Evolutionary conservation across 2,888 invertebrate species (phyloP).

Genomic region (Lathronympha strigana): DNA sequence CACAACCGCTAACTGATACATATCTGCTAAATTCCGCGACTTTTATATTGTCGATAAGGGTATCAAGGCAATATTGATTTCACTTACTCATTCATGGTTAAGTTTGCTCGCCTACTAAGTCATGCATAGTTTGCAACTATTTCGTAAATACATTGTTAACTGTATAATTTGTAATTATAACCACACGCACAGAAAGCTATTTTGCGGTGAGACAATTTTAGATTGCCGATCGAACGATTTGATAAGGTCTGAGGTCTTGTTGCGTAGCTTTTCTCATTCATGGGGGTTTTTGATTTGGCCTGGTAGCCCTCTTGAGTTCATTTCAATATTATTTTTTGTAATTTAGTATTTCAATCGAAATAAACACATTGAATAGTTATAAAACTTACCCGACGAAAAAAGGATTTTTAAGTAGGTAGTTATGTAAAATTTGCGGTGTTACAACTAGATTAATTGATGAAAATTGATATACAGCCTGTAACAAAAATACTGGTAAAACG

Average conservation of each 20-base stretch:
- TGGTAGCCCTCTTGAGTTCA: too few relatives aligned
- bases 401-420: too few relatives aligned
- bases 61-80: slow-evolving; percentile 78
- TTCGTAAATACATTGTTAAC: slow-evolving; percentile 60
- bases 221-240: not conserved
- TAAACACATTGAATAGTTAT: too few relatives aligned
- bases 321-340: too few relatives aligned
- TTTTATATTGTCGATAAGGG: slow-evolving; percentile 75
- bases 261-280: not conserved
- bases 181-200: slow-evolving; percentile 46
- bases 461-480: too few relatives aligned
- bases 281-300: too few relatives aligned
- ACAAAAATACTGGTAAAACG: too few relatives aligned
- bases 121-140: slow-evolving; percentile 61
- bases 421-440: too few relatives aligned
- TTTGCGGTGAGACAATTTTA: slow-evolving; percentile 7
- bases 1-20: slow-evolving; percentile 67
- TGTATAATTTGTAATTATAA: slow-evolving; percentile 44
- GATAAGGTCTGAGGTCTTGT: not conserved
- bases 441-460: too few relatives aligned
- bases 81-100: slow-evolving; percentile 61
- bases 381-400: too few relatives aligned
- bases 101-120: slow-evolving; percentile 60
- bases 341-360: too few relatives aligned
- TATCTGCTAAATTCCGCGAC: slow-evolving; percentile 59